Conservation (phyloP, 2,888 invertebrate genomes). For the Oscheius sp. region DNA sequence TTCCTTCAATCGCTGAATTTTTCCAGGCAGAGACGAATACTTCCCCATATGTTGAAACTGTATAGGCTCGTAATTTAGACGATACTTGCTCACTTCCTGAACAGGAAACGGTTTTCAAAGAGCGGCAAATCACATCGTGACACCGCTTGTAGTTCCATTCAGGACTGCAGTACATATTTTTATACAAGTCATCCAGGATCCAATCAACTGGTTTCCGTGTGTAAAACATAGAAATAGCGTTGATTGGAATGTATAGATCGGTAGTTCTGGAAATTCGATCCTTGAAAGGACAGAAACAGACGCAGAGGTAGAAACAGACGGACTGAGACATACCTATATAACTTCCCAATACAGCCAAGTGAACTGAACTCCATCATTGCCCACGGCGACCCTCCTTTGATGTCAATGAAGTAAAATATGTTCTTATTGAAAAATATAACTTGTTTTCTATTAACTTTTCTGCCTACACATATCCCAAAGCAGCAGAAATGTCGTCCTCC, state of each 20-base stretch:
- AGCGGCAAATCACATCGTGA: not conserved
- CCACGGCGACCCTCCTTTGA: not conserved
- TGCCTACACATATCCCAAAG: constrained; percentile 17
- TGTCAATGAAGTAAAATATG: constrained; percentile 16
- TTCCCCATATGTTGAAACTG: constrained; percentile 28
- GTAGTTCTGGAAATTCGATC: not conserved
- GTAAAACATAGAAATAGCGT: not conserved
- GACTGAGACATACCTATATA: not conserved
- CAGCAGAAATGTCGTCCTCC: constrained; percentile 24
- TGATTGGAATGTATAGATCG: not conserved
- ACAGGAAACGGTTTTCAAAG: not conserved
- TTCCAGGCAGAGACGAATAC: constrained; percentile 16
- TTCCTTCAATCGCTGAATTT: constrained; percentile 17
- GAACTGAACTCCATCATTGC: constrained; percentile 14
- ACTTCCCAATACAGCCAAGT: constrained; percentile 16
- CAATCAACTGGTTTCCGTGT: constrained; percentile 18
- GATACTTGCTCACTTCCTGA: constrained; percentile 12
- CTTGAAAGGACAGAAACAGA: no score
- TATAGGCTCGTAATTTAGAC: constrained; percentile 9
- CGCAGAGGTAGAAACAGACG: no score
- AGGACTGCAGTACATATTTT: constrained; percentile 13
- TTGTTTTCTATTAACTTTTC: no score
- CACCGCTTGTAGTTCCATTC: constrained; percentile 12
- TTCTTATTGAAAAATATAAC: not conserved
- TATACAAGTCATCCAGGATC: constrained; percentile 14